Conservation (phyloP, 2,888 invertebrate species). For the Bombylius discolor region DNA sequence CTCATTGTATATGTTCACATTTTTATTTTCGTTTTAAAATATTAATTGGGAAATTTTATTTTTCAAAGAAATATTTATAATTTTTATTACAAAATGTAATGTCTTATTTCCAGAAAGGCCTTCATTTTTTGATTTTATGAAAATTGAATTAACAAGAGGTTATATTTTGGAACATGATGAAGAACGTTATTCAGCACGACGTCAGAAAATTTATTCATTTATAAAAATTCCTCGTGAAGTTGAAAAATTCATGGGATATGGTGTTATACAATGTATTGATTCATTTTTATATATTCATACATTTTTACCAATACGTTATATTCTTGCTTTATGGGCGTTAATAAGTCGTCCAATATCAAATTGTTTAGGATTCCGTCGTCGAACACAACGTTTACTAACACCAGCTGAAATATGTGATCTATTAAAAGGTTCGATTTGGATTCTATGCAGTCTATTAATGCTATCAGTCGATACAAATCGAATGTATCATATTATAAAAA, state of each 20-base stretch:
- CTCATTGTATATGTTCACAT: too few species aligned
- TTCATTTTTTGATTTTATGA: slow-evolving; percentile 52
- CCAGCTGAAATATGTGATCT: slow-evolving; percentile 94
- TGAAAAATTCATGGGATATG: slow-evolving; percentile 86
- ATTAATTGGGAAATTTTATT: too few species aligned
- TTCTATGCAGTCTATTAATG: slow-evolving; percentile 71
- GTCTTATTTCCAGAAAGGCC: slow-evolving; percentile 14
- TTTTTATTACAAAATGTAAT: too few species aligned
- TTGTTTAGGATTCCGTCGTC: slow-evolving; percentile 52
- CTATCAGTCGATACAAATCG: slow-evolving; percentile 93
- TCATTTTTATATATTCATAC: slow-evolving; percentile 96
- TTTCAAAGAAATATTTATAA: too few species aligned
- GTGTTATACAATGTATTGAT: slow-evolving; percentile 91
- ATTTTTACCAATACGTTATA: slow-evolving; percentile 84
- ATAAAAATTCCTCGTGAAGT: slow-evolving; percentile 88
- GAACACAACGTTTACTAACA: slow-evolving; percentile 50
- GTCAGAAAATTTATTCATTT: slow-evolving; percentile 94
- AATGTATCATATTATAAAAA: slow-evolving; percentile 93
- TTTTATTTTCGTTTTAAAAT: too few species aligned
- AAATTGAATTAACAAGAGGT: slow-evolving; percentile 79
- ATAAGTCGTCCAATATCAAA: slow-evolving; percentile 57
- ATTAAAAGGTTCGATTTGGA: slow-evolving; percentile 78
- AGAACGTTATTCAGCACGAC: slow-evolving; percentile 80
- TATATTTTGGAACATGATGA: slow-evolving; percentile 93
- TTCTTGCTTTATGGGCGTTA: slow-evolving; percentile 74